These are phyloP conservation scores for Coelogynopora nodosa DNA, from an alignment of 2,888 invertebrate genomes.

Conservation along the genomic window DNA sequence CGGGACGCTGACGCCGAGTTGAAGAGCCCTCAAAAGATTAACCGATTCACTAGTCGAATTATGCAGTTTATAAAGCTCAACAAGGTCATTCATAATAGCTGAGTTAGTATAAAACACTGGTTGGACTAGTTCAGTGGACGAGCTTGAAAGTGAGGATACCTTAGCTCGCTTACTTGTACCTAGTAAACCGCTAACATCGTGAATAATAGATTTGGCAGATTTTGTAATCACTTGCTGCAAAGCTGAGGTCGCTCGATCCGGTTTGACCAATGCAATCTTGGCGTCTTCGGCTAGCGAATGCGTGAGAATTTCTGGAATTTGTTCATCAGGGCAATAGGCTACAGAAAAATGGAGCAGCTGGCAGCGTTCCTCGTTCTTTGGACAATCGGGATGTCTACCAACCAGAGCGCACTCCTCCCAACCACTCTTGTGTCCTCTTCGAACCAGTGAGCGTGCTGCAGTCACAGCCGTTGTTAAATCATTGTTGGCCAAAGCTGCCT, in stretches of 20 bases:
- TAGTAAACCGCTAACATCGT: background rate
- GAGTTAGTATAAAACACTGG: background rate
- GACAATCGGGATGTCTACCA: background rate
- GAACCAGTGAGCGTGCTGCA: constrained; percentile 29
- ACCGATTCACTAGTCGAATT: background rate
- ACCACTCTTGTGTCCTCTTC: constrained; percentile 8
- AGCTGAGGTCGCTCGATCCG: background rate
- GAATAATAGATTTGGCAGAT: background rate
- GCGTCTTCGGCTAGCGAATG: background rate
- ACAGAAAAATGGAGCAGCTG: constrained; percentile 12
- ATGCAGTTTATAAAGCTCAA: background rate
- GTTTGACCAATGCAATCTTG: background rate
- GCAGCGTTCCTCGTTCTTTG: background rate
- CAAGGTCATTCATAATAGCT: background rate
- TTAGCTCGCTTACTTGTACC: background rate
- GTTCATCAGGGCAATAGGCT: constrained; percentile 9
- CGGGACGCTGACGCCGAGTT: background rate
- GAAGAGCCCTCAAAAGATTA: background rate
- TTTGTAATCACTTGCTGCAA: background rate
- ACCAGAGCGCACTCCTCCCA: constrained; percentile 37
- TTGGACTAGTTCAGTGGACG: background rate
- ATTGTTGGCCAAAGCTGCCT: constrained; percentile 8
- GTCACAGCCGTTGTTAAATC: constrained; percentile 11
- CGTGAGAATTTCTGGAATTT: background rate
- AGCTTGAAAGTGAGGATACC: background rate